These are phyloP conservation scores for Ophioderma brevispina DNA, from an alignment of 35 echinoderm and acorn worm genomes.

Conservation along the genomic window DNA sequence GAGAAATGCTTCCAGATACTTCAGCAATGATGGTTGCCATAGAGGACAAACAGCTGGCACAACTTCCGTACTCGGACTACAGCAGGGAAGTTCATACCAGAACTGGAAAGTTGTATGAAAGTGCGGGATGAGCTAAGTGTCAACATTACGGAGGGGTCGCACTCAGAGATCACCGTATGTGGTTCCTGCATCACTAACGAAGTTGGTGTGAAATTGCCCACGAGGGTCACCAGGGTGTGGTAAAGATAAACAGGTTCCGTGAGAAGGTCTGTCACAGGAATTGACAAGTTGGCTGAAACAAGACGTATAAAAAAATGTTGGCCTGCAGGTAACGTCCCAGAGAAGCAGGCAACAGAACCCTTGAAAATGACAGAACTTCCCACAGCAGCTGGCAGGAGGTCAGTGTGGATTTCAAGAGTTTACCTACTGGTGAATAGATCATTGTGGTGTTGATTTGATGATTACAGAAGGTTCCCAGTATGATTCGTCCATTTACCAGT, in stretches of 20 bases:
- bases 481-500: conserved; percentile 67
- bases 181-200: conserved; percentile 34
- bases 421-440: conserved; percentile 56
- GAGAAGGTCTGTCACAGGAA: conserved; percentile 82
- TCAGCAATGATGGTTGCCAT: conserved; percentile 39
- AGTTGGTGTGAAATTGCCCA: conserved; percentile 66
- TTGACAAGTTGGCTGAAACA: conserved; percentile 55
- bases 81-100: not conserved
- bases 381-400: conserved; percentile 50
- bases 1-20: conserved; percentile 42
- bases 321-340: conserved; percentile 56
- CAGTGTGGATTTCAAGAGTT: conserved; percentile 56
- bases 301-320: conserved; percentile 50
- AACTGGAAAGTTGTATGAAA: not conserved
- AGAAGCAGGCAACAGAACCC: conserved; percentile 32
- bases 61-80: not conserved
- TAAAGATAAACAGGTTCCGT: conserved; percentile 69
- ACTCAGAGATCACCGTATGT: conserved; percentile 61
- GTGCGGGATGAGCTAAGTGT: conserved; percentile 66
- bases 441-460: conserved; percentile 54
- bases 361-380: conserved; percentile 61
- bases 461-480: conserved; percentile 56
- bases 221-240: conserved; percentile 68
- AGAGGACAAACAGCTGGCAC: conserved; percentile 41
- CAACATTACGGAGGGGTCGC: conserved; percentile 32